phyloP scores from a whole-genome alignment of 2,113 vertebrate species.

The Hippocampus barbouri region DNA sequence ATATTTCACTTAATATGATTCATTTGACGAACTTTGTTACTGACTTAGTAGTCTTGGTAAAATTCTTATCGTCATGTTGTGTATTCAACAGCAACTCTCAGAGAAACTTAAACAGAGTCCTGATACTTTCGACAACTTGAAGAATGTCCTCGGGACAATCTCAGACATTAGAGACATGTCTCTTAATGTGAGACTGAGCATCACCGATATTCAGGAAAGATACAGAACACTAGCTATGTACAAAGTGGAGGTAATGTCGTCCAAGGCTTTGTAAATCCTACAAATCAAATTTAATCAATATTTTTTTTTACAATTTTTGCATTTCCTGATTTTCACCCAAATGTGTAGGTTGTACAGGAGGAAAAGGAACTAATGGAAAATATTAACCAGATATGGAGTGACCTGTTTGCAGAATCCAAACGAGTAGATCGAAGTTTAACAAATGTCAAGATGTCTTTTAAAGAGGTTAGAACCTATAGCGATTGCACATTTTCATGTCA shows the following conservation, averaged over 20 bases:
- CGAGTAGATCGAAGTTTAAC: conserved; percentile 75
- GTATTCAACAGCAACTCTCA: conserved; percentile 67
- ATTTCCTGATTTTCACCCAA: background rate
- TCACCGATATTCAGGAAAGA: conserved; percentile 79
- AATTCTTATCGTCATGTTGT: background rate
- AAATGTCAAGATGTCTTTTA: conserved; percentile 82
- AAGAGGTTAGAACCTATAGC: conserved; percentile 68
- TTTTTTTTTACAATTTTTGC: background rate
- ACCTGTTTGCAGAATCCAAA: conserved; percentile 75
- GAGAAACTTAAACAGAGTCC: conserved; percentile 74
- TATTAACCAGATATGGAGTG: conserved; percentile 75
- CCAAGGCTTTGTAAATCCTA: background rate
- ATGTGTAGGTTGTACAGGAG: conserved; percentile 70
- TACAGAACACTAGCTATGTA: conserved; percentile 87
- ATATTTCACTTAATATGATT: background rate
- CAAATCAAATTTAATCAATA: background rate
- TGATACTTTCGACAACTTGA: conserved; percentile 80
- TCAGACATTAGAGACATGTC: conserved; percentile 77
- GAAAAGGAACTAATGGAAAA: conserved; percentile 68
- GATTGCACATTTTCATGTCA: background rate
- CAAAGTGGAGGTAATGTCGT: conserved; percentile 72
- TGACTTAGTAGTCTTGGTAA: background rate
- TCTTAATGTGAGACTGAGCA: conserved; percentile 79
- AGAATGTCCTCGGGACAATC: conserved; percentile 82
- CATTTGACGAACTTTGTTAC: background rate